Evolutionary conservation across 2,113 vertebrate genomes (phyloP).

Genomic region (Neogobius melanostomus): DNA sequence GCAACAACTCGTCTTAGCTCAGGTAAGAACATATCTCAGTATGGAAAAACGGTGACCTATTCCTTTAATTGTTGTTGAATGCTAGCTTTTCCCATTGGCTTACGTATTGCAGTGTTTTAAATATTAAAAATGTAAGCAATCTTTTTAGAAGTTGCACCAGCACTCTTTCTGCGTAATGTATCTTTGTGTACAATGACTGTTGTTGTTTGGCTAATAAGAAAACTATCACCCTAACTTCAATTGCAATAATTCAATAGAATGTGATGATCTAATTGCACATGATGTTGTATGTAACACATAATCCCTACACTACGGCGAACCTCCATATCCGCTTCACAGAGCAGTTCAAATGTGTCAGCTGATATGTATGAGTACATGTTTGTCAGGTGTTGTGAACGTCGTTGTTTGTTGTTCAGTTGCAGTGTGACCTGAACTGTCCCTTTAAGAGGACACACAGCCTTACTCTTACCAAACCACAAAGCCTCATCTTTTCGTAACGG

Average conservation of each 20-base stretch:
- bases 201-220: not conserved
- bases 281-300: not conserved
- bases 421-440: slow-evolving; percentile 7
- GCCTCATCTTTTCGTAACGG: slow-evolving; percentile 36
- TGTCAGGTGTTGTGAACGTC: slow-evolving; percentile 2
- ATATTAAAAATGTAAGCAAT: not conserved
- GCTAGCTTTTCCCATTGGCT: not conserved
- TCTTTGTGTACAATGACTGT: not conserved
- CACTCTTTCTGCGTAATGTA: not conserved
- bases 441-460: slow-evolving; percentile 34
- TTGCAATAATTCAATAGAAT: no score
- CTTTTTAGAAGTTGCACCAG: not conserved
- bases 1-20: no score
- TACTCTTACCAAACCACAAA: slow-evolving; percentile 44
- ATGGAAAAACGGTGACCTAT: no score
- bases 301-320: not conserved
- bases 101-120: not conserved
- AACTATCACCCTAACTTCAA: no score
- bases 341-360: not conserved
- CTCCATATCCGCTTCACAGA: not conserved
- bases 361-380: not conserved
- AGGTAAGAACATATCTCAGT: no score
- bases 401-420: slow-evolving; percentile 1
- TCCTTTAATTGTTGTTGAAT: not conserved
- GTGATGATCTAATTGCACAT: not conserved